Percentiles rank a stretch among this genome's conserved stretches.
Evolutionary conservation across 1,140 invertebrate species (phyloP).

Genomic region (Drepana arcuata): DNA sequence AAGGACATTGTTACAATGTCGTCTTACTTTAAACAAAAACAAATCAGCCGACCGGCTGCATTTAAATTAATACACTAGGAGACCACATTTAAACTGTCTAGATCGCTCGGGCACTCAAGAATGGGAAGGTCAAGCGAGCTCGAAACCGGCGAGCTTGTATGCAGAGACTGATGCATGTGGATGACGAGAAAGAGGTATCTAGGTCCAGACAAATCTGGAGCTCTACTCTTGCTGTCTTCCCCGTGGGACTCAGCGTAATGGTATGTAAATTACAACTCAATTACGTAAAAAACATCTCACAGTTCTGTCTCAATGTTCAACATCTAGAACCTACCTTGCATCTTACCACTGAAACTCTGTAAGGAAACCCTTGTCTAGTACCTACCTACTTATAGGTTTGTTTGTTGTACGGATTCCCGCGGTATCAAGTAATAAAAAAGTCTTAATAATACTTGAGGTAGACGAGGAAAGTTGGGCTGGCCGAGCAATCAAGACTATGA

Average conservation of each 20-base stretch:
- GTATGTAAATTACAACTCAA: background rate
- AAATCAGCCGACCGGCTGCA: too few relatives aligned
- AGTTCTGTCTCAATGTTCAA: too few relatives aligned
- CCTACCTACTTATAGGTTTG: slow-evolving; percentile 17
- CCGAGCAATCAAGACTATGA: slow-evolving; percentile 41
- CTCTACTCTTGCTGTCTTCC: slow-evolving; percentile 1
- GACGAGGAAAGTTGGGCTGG: slow-evolving; percentile 23
- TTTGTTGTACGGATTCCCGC: slow-evolving; percentile 32
- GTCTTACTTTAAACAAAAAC: too few relatives aligned
- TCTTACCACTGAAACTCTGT: slow-evolving; percentile 5
- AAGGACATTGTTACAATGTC: too few relatives aligned
- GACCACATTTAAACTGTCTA: too few relatives aligned
- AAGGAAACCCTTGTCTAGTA: slow-evolving; percentile 3
- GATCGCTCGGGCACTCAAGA: too few relatives aligned
- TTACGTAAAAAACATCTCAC: background rate
- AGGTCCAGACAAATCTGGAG: background rate
- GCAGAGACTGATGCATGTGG: too few relatives aligned
- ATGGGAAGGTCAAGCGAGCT: too few relatives aligned
- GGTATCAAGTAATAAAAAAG: slow-evolving; percentile 45
- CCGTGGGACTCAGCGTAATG: background rate
- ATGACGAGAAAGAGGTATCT: too few relatives aligned
- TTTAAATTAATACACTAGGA: too few relatives aligned
- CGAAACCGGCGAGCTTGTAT: too few relatives aligned
- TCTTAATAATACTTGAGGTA: slow-evolving; percentile 33
- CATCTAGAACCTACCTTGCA: too few relatives aligned